Evolutionary conservation across 1,140 invertebrate genomes (phyloP).

Genomic region (Pemphigus obesinymphae): DNA sequence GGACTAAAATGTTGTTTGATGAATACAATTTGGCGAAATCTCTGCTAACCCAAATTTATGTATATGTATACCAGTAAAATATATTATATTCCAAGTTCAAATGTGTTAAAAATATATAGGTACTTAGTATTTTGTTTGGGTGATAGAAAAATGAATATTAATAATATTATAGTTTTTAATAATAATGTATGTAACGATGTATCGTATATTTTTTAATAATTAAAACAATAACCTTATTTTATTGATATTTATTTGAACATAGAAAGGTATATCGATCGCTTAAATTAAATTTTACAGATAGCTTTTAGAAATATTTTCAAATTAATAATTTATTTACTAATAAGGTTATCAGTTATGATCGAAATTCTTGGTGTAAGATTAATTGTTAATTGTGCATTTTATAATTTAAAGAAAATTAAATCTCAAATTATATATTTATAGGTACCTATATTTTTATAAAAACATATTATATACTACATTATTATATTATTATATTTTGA

Average conservation of each 20-base stretch:
- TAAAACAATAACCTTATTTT: not conserved
- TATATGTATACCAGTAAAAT: too few relatives aligned
- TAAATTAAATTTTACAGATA: not conserved
- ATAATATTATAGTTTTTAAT: too few relatives aligned
- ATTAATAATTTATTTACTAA: not conserved
- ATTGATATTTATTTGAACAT: not conserved
- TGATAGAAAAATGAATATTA: too few relatives aligned
- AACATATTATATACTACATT: not conserved
- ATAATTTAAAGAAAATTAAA: not conserved
- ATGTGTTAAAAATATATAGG: too few relatives aligned
- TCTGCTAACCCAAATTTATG: too few relatives aligned
- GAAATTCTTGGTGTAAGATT: not conserved
- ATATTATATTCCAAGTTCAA: too few relatives aligned
- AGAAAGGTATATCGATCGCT: not conserved
- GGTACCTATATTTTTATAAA: too few relatives aligned
- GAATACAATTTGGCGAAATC: too few relatives aligned
- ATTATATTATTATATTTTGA: not conserved
- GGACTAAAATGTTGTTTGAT: too few relatives aligned
- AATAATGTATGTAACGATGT: too few relatives aligned
- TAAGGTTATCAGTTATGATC: not conserved
- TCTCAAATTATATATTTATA: not conserved
- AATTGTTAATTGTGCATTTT: not conserved
- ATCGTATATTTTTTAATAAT: too few relatives aligned
- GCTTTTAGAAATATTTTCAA: not conserved
- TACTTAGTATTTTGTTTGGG: too few relatives aligned